Evolutionary conservation across 30 jellyfish, hydroid and myxozoan genomes (phyloP).

Genomic region (Nemopilema nomurai): DNA sequence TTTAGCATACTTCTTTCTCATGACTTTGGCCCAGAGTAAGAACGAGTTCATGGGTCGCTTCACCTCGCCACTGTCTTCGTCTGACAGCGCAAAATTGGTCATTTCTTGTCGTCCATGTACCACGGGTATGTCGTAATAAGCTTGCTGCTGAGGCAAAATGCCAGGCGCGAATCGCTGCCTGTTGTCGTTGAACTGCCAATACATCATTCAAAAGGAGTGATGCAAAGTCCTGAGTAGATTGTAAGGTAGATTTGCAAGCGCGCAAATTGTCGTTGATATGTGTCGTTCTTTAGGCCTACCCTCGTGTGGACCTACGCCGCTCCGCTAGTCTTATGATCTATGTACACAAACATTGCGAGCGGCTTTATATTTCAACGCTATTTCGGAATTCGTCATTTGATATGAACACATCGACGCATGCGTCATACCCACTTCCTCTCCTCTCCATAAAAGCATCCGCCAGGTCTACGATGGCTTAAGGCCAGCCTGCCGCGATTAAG

Average conservation of each 20-base stretch:
- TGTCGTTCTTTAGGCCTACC: slow-evolving; percentile 7
- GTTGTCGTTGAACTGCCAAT: slow-evolving; percentile 67
- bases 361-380: slow-evolving; percentile 21
- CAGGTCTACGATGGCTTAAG: not conserved
- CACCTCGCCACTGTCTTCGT: slow-evolving; percentile 87
- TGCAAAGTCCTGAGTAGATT: slow-evolving; percentile 23
- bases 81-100: slow-evolving; percentile 51
- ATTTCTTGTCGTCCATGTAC: slow-evolving; percentile 47
- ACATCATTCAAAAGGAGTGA: slow-evolving; percentile 23
- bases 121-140: slow-evolving; percentile 50
- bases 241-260: not conserved
- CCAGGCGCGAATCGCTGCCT: slow-evolving; percentile 62
- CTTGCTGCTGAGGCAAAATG: slow-evolving; percentile 53
- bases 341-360: not conserved
- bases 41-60: slow-evolving; percentile 97
- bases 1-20: slow-evolving; percentile 90
- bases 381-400: slow-evolving; percentile 53
- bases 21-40: slow-evolving; percentile 95
- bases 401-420: slow-evolving; percentile 55
- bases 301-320: slow-evolving; percentile 34
- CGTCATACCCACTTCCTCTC: slow-evolving; percentile 52
- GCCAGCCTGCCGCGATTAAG: not conserved
- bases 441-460: slow-evolving; percentile 5
- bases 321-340: slow-evolving; percentile 2
- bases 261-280: not conserved